phyloP scores from a whole-genome alignment of 1,140 invertebrate species.

The Arctopsyche grandis region DNA sequence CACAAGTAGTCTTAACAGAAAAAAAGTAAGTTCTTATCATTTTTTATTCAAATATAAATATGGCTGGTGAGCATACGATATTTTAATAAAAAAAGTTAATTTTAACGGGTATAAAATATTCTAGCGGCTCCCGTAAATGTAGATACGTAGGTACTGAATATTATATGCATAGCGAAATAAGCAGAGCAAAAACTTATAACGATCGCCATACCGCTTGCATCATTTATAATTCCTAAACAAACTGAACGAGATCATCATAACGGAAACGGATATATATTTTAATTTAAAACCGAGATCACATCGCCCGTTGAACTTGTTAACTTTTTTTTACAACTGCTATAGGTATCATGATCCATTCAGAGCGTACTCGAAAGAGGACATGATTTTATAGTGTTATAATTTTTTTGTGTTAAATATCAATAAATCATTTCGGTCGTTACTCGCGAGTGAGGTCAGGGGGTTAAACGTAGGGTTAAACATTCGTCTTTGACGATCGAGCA shows the following conservation, averaged over 20 bases:
- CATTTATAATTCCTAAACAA: slow-evolving; percentile 40
- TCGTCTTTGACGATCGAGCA: not conserved
- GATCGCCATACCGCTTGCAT: not conserved
- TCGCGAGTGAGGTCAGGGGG: not conserved
- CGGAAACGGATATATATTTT: slow-evolving; percentile 28
- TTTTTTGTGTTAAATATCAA: not conserved
- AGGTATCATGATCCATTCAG: no score
- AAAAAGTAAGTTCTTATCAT: no score
- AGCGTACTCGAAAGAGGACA: no score
- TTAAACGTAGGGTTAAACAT: not conserved
- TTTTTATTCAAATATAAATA: no score
- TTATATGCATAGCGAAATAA: not conserved
- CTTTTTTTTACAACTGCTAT: slow-evolving; percentile 1
- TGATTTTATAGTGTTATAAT: not conserved
- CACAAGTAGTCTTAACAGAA: no score
- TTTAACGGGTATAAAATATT: no score
- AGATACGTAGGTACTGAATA: no score
- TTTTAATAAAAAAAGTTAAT: no score
- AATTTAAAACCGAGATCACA: not conserved
- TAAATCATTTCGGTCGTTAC: not conserved
- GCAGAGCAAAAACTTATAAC: slow-evolving; percentile 40
- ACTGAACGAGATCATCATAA: slow-evolving; percentile 45
- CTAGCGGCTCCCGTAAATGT: no score
- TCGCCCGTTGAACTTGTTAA: not conserved
- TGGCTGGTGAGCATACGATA: no score